Conservation (phyloP, 2,113 vertebrate genomes). For the Panthera uncia region DNA sequence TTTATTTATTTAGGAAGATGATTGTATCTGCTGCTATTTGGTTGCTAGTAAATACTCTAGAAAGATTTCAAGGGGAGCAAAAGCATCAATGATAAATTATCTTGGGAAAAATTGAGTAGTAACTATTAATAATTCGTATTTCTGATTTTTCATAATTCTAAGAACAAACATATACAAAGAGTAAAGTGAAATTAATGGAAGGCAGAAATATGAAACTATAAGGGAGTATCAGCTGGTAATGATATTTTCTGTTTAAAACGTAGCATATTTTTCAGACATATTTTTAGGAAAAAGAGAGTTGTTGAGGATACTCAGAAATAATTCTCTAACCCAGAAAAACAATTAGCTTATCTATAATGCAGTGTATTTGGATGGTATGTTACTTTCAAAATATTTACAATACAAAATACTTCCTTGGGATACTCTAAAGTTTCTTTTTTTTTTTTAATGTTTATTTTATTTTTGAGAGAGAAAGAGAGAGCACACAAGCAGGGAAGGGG, state of each 20-base stretch:
- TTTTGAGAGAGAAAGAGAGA: no score
- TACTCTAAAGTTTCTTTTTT: no score
- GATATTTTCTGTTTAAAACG: background rate
- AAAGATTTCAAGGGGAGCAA: background rate
- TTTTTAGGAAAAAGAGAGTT: background rate
- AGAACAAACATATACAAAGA: background rate
- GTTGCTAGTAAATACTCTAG: background rate
- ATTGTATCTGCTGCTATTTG: background rate
- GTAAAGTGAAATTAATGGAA: background rate
- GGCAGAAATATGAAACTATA: background rate
- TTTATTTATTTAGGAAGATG: background rate
- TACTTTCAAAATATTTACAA: background rate
- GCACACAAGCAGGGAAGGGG: no score
- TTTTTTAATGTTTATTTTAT: no score
- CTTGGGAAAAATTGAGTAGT: background rate
- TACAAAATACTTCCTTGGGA: background rate
- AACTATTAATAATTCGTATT: background rate
- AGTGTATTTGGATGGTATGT: background rate
- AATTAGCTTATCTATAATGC: background rate
- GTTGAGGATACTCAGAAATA: background rate
- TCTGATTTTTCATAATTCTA: constrained; percentile 6
- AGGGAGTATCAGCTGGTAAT: background rate
- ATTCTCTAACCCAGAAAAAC: background rate
- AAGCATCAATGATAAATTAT: background rate
- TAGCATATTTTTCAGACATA: background rate